These are phyloP conservation scores for Somateria mollissima DNA, from an alignment of 2,797 vertebrate species.

Conservation along the genomic window DNA sequence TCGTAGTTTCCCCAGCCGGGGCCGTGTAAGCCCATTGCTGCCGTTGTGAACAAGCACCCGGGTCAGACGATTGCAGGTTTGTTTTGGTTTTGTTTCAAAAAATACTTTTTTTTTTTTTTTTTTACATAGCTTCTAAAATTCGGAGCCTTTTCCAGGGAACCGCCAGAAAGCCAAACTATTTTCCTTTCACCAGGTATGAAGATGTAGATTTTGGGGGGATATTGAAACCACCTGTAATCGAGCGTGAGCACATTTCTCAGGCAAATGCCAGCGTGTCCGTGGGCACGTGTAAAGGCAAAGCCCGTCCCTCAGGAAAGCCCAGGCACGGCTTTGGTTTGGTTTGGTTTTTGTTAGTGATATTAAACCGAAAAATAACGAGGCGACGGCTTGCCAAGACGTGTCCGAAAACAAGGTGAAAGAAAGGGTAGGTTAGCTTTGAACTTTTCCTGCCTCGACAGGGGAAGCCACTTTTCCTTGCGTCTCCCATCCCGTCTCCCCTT, in stretches of 20 bases:
- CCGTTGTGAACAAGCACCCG: neutral
- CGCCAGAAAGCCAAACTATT: neutral
- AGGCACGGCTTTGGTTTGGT: neutral
- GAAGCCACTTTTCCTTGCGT: neutral
- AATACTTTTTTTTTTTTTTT: neutral
- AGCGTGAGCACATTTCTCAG: neutral
- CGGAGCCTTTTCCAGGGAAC: neutral
- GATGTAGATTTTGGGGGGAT: neutral
- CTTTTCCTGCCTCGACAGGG: neutral
- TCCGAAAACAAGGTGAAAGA: neutral
- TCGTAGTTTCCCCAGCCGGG: neutral
- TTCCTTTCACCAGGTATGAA: neutral
- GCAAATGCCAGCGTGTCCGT: too few relatives aligned
- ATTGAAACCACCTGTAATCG: neutral
- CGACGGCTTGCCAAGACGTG: neutral
- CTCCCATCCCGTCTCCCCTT: fast-evolving
- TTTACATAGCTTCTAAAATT: neutral
- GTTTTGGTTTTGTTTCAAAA: neutral
- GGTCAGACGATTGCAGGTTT: neutral
- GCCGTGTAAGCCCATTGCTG: neutral
- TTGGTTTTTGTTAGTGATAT: neutral
- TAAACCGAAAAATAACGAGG: neutral
- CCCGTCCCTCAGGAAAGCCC: neutral
- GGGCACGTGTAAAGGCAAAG: neutral
- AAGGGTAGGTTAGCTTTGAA: neutral